These are phyloP conservation scores for Nycticebus coucang DNA, from an alignment of 2,113 vertebrate species.

Conservation along the genomic window DNA sequence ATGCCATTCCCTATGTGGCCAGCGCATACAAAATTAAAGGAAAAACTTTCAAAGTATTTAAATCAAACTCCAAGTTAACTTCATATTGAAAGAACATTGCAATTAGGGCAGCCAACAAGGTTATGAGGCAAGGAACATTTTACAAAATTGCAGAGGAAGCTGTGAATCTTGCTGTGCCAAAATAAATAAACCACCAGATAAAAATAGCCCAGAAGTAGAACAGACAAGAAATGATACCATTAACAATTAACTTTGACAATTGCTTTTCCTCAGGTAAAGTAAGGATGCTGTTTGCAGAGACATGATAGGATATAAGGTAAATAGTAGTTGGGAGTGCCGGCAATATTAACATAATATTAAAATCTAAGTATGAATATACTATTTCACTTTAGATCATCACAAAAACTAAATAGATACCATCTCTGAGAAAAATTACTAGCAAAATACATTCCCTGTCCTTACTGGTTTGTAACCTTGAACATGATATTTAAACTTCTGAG, in stretches of 20 bases:
- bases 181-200: slow-evolving; percentile 66
- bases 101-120: slow-evolving; percentile 65
- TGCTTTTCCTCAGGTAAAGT: slow-evolving; percentile 37
- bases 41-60: slow-evolving; percentile 16
- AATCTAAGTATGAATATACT: not conserved
- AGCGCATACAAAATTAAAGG: not conserved
- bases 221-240: slow-evolving; percentile 56
- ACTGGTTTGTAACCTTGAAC: not conserved
- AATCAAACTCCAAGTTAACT: not conserved
- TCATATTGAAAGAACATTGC: slow-evolving; percentile 48
- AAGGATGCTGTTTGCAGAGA: slow-evolving; percentile 29
- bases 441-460: not conserved
- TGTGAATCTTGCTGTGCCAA: slow-evolving; percentile 67
- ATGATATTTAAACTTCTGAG: not conserved
- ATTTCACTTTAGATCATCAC: slow-evolving; percentile 1
- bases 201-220: slow-evolving; percentile 74
- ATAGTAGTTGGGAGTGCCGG: not conserved
- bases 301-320: not conserved
- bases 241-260: slow-evolving; percentile 42
- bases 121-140: slow-evolving; percentile 52
- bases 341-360: not conserved
- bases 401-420: not conserved
- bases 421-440: not conserved
- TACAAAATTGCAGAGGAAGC: slow-evolving; percentile 62
- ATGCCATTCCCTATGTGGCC: not conserved